Evolutionary conservation across 2,113 vertebrate genomes (phyloP).

Genomic region (Canis aureus): DNA sequence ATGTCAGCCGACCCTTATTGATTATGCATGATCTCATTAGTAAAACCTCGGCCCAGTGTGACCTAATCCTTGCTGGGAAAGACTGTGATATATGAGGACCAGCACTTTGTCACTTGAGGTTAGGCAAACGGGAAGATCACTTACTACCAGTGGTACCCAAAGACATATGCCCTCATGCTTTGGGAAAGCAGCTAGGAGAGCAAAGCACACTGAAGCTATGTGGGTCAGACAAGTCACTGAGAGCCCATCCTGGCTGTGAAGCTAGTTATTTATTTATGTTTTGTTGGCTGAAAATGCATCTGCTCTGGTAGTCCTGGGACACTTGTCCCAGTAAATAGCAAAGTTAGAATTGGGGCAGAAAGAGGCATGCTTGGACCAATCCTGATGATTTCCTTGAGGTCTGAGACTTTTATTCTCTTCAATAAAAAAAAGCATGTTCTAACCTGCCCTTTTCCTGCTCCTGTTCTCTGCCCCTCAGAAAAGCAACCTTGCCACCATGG

Average conservation of each 20-base stretch:
- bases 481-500: not conserved
- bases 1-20: conserved; percentile 68
- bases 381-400: not conserved
- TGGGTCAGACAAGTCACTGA: conserved; percentile 67
- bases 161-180: not conserved
- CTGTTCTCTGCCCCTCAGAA: not conserved
- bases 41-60: conserved; percentile 58
- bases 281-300: conserved; percentile 72
- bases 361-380: not conserved
- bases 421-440: not conserved
- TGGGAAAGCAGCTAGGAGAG: not conserved
- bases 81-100: conserved; percentile 76
- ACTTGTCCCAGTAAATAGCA: conserved; percentile 47
- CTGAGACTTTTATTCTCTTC: not conserved
- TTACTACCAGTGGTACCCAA: conserved; percentile 31
- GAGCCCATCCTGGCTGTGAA: not conserved
- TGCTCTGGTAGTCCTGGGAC: conserved; percentile 45
- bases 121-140: conserved; percentile 63
- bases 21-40: conserved; percentile 83
- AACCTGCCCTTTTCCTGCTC: not conserved
- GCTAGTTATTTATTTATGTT: conserved; percentile 78
- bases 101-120: conserved; percentile 81
- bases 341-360: conserved; percentile 42
- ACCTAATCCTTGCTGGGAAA: conserved; percentile 70
- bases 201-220: not conserved